A percentile compares a stretch with the other conserved stretches of the same genome.
phyloP scores from a whole-genome alignment of 53 echinoderm and acorn worm genomes.

The Antedon mediterranea region DNA sequence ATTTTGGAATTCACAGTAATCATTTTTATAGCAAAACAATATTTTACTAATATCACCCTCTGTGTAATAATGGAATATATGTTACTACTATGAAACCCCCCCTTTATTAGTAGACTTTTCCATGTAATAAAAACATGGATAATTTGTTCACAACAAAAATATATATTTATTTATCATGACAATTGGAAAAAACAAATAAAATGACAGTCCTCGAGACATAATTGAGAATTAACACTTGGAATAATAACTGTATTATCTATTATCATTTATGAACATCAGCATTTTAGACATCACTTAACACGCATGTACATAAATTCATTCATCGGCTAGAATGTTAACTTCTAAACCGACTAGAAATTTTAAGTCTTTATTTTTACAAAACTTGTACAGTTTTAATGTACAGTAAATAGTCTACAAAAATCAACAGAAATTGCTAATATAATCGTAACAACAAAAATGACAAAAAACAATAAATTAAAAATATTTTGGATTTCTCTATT shows the following conservation, averaged over 20 bases:
- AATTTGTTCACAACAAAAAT: slow-evolving; percentile 1
- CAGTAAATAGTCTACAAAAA: background rate
- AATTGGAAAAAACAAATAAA: background rate
- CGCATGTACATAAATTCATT: slow-evolving; percentile 1
- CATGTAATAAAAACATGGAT: background rate
- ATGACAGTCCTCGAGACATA: background rate
- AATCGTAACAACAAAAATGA: no score
- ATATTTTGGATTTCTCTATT: no score
- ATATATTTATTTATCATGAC: background rate
- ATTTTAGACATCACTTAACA: background rate
- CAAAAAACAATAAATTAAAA: no score
- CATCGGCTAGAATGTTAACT: background rate
- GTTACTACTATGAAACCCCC: background rate
- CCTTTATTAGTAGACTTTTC: background rate
- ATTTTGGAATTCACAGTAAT: background rate
- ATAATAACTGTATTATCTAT: background rate
- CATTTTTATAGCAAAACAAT: background rate
- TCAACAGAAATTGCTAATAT: background rate
- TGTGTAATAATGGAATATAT: background rate
- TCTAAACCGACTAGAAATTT: background rate
- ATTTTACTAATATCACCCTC: background rate
- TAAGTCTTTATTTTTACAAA: background rate
- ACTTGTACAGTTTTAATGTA: background rate
- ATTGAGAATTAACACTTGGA: background rate
- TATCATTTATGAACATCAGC: background rate